Conservation (phyloP, 2,113 vertebrate species). For the Caranx ignobilis region DNA sequence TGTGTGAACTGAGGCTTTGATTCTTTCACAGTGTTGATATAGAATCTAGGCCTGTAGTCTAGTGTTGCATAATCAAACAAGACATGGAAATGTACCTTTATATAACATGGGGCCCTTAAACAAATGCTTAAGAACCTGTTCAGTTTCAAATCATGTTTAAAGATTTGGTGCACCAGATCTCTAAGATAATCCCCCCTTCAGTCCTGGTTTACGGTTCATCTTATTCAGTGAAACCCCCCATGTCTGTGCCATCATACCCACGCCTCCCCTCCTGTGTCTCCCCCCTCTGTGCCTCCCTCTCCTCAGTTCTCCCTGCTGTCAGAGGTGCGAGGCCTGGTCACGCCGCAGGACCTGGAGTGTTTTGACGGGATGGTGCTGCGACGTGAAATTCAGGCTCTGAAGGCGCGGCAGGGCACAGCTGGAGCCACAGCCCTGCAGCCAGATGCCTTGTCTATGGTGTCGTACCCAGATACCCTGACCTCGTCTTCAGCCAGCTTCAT, state of each 20-base stretch:
- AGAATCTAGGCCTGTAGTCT: too few species aligned
- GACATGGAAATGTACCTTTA: too few species aligned
- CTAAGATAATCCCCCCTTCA: not conserved
- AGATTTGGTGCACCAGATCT: not conserved
- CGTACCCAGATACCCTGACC: slow-evolving; percentile 91
- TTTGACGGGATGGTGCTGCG: slow-evolving; percentile 94
- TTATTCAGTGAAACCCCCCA: not conserved
- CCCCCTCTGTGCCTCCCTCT: not conserved
- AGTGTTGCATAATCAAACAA: too few species aligned
- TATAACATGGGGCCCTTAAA: not conserved
- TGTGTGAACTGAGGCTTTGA: too few species aligned
- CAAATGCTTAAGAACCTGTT: not conserved
- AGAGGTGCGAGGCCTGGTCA: slow-evolving; percentile 90
- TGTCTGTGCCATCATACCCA: not conserved
- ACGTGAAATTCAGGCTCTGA: slow-evolving; percentile 95
- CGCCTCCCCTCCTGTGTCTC: not conserved
- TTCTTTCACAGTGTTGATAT: too few species aligned
- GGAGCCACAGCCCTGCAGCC: slow-evolving; percentile 64
- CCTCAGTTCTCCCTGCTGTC: slow-evolving; percentile 94
- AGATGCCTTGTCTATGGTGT: slow-evolving; percentile 90
- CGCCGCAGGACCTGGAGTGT: slow-evolving; percentile 91
- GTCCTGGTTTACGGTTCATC: not conserved
- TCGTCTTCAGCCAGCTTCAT: slow-evolving; percentile 93
- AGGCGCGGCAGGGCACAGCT: slow-evolving; percentile 88
- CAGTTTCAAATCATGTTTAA: not conserved